Evolutionary conservation across 2,888 invertebrate species (phyloP).

Genomic region (Thera obeliscata): DNA sequence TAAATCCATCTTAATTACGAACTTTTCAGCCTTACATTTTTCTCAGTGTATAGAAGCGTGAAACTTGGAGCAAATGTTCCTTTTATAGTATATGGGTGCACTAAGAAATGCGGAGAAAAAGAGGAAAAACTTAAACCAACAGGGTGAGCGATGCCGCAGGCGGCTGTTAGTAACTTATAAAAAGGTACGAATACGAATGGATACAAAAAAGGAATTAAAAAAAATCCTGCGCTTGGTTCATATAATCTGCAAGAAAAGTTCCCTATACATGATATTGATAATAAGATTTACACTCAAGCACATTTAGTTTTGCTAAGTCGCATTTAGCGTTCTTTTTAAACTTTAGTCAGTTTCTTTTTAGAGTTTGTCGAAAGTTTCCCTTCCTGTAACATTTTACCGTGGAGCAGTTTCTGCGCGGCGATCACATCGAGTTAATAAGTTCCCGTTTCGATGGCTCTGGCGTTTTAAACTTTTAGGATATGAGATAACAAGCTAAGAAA

Average conservation of each 20-base stretch:
- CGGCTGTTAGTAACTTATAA: too few relatives aligned
- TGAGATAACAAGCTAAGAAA: constrained; percentile 83
- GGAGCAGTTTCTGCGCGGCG: constrained; percentile 76
- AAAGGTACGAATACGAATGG: too few relatives aligned
- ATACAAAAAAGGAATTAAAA: background rate
- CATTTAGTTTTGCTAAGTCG: constrained; percentile 60
- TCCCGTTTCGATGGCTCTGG: constrained; percentile 81
- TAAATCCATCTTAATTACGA: too few relatives aligned
- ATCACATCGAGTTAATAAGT: constrained; percentile 85
- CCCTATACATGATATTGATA: constrained; percentile 27
- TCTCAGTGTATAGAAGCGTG: too few relatives aligned
- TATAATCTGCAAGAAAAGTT: constrained; percentile 1
- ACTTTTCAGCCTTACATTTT: too few relatives aligned
- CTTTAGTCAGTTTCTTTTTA: constrained; percentile 76
- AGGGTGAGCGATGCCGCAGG: too few relatives aligned
- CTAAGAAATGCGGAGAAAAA: too few relatives aligned
- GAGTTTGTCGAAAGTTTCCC: constrained; percentile 77
- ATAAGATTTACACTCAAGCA: constrained; percentile 29
- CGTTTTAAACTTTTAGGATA: constrained; percentile 84
- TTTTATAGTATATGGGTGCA: too few relatives aligned
- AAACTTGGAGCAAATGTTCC: too few relatives aligned
- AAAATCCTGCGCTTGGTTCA: background rate
- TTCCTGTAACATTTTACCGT: constrained; percentile 83
- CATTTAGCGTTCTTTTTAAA: constrained; percentile 81
- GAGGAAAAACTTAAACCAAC: too few relatives aligned